Conservation (phyloP, 2,888 invertebrate genomes). For the Eumacrocentrus americanus region DNA sequence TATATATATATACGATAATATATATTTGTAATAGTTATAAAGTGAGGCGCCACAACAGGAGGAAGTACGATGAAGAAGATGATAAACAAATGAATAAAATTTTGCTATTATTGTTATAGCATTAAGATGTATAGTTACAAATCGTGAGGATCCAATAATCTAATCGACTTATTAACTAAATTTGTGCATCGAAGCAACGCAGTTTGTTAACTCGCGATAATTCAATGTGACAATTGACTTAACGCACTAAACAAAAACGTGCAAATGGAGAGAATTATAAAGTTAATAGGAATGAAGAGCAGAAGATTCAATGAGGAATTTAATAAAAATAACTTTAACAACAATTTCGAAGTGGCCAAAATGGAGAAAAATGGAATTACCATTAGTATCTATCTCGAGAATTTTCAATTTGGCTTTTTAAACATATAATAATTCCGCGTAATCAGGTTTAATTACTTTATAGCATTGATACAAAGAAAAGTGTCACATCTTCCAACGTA, state of each 20-base stretch:
- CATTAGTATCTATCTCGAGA: neutral
- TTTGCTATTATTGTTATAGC: slow-evolving; percentile 55
- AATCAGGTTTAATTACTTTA: neutral
- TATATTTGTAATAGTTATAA: slow-evolving; percentile 55
- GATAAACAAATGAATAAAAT: slow-evolving; percentile 34
- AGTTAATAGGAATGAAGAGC: slow-evolving; percentile 5
- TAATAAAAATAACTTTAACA: neutral
- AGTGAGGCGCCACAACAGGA: slow-evolving; percentile 31
- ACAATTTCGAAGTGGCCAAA: slow-evolving; percentile 15
- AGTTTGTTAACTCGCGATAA: slow-evolving; percentile 27
- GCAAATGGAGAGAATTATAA: neutral
- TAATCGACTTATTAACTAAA: slow-evolving; percentile 42
- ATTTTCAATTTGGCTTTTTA: slow-evolving; percentile 19
- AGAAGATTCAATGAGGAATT: slow-evolving; percentile 2
- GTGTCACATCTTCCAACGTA: slow-evolving; percentile 15
- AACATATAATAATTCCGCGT: neutral
- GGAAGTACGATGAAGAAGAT: slow-evolving; percentile 1
- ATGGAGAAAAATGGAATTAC: neutral
- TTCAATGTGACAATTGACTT: slow-evolving; percentile 18
- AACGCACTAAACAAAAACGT: neutral
- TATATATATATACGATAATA: slow-evolving; percentile 42
- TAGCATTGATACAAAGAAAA: slow-evolving; percentile 23
- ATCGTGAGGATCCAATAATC: slow-evolving; percentile 44
- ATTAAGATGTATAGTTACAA: slow-evolving; percentile 48
- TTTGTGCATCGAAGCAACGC: slow-evolving; percentile 42